These are phyloP conservation scores for Drosophila incognita DNA, from an alignment of 2,888 invertebrate species.

Conservation along the genomic window DNA sequence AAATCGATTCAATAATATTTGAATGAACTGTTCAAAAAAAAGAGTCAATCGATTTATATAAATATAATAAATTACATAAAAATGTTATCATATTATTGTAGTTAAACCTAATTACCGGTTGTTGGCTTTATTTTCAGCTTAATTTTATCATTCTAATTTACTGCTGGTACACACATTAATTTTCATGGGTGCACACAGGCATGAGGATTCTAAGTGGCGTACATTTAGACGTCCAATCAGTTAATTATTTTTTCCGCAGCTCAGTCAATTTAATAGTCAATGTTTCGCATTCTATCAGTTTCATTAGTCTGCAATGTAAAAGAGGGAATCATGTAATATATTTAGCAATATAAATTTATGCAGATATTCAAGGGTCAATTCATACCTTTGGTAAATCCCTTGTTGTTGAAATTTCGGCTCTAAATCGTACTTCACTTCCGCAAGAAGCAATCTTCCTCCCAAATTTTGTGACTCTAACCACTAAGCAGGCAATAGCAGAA, in stretches of 20 bases:
- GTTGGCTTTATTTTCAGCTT: constrained; percentile 67
- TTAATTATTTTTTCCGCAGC: constrained; percentile 47
- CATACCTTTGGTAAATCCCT: constrained; percentile 79
- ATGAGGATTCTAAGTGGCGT: constrained; percentile 54
- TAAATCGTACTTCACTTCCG: constrained; percentile 66
- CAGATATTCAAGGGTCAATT: constrained; percentile 12
- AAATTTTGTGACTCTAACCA: too few species aligned
- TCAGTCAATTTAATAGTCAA: constrained; percentile 77
- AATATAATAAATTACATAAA: constrained; percentile 83
- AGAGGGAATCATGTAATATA: constrained; percentile 14
- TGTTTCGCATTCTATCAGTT: constrained; percentile 74
- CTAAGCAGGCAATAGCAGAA: too few species aligned
- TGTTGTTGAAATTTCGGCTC: constrained; percentile 65
- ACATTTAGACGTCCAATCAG: constrained; percentile 52
- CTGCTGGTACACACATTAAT: constrained; percentile 65
- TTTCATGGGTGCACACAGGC: constrained; percentile 55
- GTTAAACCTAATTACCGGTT: constrained; percentile 72
- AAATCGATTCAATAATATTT: constrained; percentile 66
- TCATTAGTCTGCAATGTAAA: constrained; percentile 74
- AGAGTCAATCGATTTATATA: constrained; percentile 74
- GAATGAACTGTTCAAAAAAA: constrained; percentile 68
- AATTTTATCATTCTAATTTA: constrained; percentile 56
- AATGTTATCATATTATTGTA: constrained; percentile 73
- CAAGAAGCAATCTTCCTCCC: too few species aligned
- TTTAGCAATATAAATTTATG: background rate